Conservation (phyloP, 1,140 invertebrate species). For the Atta texana region DNA sequence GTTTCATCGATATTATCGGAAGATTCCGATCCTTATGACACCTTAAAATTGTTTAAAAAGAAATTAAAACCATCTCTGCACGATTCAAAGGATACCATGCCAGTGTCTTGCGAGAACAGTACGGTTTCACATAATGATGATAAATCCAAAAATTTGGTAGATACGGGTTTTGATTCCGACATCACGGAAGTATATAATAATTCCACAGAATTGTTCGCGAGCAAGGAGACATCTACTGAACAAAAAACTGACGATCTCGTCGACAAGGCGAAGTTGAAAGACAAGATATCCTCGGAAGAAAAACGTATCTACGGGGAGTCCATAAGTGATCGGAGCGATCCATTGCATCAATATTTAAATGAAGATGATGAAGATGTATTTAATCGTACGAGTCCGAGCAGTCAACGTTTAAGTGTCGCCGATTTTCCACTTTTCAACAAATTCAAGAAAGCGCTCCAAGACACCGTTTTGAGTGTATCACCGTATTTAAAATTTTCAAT, state of each 20-base stretch:
- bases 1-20: slow-evolving; percentile 78
- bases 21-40: slow-evolving; percentile 81
- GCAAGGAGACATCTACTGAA: slow-evolving; percentile 27
- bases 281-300: slow-evolving; percentile 83
- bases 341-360: slow-evolving; percentile 90
- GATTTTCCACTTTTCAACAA: slow-evolving; percentile 89
- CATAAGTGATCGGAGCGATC: slow-evolving; percentile 92
- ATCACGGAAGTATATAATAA: slow-evolving; percentile 61
- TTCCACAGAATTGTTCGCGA: slow-evolving; percentile 71
- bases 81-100: slow-evolving; percentile 73
- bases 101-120: slow-evolving; percentile 18
- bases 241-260: slow-evolving; percentile 35
- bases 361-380: slow-evolving; percentile 86
- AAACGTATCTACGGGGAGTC: slow-evolving; percentile 87
- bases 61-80: slow-evolving; percentile 75
- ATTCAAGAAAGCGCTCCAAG: slow-evolving; percentile 92
- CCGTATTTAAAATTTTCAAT: slow-evolving; percentile 94
- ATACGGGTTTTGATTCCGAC: slow-evolving; percentile 40
- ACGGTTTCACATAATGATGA: slow-evolving; percentile 24
- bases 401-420: slow-evolving; percentile 85
- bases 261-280: slow-evolving; percentile 75
- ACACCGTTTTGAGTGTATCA: slow-evolving; percentile 93
- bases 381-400: slow-evolving; percentile 76
- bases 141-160: slow-evolving; percentile 59
- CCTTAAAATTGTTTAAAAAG: slow-evolving; percentile 83